Evolutionary conservation across 2,113 vertebrate species (phyloP).

Genomic region (Climacteris rufus): DNA sequence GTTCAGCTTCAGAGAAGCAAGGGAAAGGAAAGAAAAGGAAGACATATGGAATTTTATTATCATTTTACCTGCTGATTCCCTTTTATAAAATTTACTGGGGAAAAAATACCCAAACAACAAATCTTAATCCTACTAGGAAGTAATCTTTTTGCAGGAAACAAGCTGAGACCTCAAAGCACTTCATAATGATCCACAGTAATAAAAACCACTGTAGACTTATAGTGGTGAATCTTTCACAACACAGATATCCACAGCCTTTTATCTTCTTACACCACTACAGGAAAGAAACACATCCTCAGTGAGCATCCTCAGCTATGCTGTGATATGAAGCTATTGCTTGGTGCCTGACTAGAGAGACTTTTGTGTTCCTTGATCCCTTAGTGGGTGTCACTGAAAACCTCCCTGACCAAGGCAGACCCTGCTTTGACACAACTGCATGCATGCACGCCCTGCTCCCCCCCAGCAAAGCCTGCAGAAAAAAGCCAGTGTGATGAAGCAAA

Average conservation of each 20-base stretch:
- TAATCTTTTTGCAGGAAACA: not conserved
- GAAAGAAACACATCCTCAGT: not conserved
- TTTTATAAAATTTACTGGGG: not conserved
- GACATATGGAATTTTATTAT: not conserved
- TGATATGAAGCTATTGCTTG: not conserved
- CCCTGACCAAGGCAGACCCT: not conserved
- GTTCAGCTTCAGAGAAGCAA: not conserved
- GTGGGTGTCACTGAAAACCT: not conserved
- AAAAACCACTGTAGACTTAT: not conserved
- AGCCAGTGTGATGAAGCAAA: conserved; percentile 45
- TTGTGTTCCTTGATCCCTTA: not conserved
- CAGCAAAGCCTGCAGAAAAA: conserved; percentile 29
- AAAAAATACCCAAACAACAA: not conserved
- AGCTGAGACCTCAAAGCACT: not conserved
- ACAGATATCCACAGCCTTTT: not conserved
- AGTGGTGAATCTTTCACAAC: not conserved
- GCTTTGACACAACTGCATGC: not conserved
- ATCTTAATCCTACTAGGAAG: not conserved
- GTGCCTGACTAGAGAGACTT: not conserved
- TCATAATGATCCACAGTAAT: not conserved
- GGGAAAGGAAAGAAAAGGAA: not conserved
- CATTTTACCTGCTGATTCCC: not conserved
- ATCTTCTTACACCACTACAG: not conserved
- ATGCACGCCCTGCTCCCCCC: not conserved
- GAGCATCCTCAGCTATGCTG: not conserved